These are phyloP conservation scores for Tor tambroides DNA, from an alignment of 2,113 vertebrate species.

Conservation along the genomic window DNA sequence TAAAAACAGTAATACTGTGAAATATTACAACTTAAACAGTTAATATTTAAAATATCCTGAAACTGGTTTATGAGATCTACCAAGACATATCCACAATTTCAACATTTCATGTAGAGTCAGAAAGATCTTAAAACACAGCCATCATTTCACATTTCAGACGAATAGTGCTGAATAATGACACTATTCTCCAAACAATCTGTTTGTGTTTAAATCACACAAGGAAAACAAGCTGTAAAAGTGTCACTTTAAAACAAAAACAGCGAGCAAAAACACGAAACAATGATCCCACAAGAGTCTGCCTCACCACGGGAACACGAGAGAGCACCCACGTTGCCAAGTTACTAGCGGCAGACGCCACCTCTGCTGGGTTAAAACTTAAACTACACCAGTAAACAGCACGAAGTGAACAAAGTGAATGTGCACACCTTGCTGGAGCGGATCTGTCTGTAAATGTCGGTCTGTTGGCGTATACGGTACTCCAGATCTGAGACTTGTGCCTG, in stretches of 20 bases:
- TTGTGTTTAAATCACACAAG: not conserved
- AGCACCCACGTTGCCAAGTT: not conserved
- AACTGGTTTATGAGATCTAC: no score
- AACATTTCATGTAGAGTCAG: not conserved
- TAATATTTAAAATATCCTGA: no score
- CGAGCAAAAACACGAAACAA: not conserved
- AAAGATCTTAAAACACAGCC: not conserved
- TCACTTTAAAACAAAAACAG: not conserved
- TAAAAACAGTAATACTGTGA: not conserved
- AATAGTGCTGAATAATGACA: not conserved
- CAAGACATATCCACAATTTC: no score
- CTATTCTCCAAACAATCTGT: not conserved
- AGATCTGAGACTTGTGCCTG: conserved; percentile 91
- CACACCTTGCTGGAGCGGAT: conserved; percentile 86
- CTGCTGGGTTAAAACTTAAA: not conserved
- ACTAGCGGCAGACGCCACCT: not conserved
- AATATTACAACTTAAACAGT: not conserved
- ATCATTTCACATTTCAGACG: not conserved
- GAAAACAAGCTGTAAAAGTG: not conserved
- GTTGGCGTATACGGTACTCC: conserved; percentile 90
- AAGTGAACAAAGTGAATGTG: not conserved
- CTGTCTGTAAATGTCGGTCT: conserved; percentile 90
- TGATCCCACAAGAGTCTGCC: not conserved
- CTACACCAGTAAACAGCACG: not conserved
- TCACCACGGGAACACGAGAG: not conserved